Evolutionary conservation across 1,140 invertebrate species (phyloP).

Genomic region (Rhagoletis pomonella): DNA sequence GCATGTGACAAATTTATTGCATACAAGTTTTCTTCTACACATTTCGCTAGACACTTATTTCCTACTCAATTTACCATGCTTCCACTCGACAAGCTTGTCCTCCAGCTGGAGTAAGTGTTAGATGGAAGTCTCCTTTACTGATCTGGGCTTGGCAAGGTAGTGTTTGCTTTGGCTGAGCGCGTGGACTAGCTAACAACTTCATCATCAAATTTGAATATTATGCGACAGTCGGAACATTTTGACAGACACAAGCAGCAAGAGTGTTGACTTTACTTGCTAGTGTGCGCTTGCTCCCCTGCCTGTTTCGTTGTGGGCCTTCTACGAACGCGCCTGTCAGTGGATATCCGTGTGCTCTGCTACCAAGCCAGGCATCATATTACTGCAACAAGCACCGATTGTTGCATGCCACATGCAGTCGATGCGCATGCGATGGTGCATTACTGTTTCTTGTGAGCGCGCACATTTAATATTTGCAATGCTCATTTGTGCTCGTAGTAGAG

Average conservation of each 20-base stretch:
- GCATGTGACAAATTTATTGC: constrained; percentile 43
- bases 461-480: not conserved
- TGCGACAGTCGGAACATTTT: constrained; percentile 52
- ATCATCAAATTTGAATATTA: constrained; percentile 55
- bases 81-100: not conserved
- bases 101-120: not conserved
- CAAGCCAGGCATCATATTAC: constrained; percentile 30
- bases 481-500: not conserved
- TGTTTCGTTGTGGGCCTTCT: not conserved
- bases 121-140: not conserved
- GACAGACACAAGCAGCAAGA: constrained; percentile 24
- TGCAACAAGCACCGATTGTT: constrained; percentile 21
- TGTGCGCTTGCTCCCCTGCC: not conserved
- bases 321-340: constrained; percentile 6
- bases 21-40: constrained; percentile 28
- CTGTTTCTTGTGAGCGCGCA: constrained; percentile 16
- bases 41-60: constrained; percentile 38
- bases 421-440: constrained; percentile 18
- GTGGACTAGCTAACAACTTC: constrained; percentile 50
- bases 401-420: constrained; percentile 16
- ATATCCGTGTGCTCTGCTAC: constrained; percentile 30
- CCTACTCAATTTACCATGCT: constrained; percentile 44
- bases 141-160: not conserved
- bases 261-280: not conserved
- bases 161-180: not conserved